phyloP scores from a whole-genome alignment of 2,797 vertebrate species.

The Halcyon leucocephala region DNA sequence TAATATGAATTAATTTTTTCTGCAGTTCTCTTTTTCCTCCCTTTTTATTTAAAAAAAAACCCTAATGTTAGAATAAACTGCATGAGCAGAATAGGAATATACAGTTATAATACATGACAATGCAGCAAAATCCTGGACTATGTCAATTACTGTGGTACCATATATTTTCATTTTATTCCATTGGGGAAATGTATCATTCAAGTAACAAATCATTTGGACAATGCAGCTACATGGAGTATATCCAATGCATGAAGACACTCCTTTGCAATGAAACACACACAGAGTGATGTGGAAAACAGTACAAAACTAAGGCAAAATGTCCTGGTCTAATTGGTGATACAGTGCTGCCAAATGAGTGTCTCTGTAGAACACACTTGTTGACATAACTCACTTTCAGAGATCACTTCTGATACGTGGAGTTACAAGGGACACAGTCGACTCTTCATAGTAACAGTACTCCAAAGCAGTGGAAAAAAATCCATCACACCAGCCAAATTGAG shows the following conservation, averaged over 20 bases:
- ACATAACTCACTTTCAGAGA: background rate
- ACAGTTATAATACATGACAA: slow-evolving; percentile 34
- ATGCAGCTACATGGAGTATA: background rate
- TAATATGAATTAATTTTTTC: background rate
- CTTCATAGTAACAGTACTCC: background rate
- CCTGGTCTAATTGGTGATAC: slow-evolving; percentile 21
- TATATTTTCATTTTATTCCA: slow-evolving; percentile 55
- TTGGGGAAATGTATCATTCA: slow-evolving; percentile 10
- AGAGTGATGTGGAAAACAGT: background rate
- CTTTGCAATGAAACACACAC: background rate
- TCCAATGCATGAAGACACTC: background rate
- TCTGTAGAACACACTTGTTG: background rate
- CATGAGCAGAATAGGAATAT: background rate
- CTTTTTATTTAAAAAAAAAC: background rate
- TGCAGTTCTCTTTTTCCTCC: background rate
- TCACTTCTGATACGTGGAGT: background rate
- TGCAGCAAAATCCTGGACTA: slow-evolving; percentile 36
- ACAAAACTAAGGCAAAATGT: slow-evolving; percentile 16
- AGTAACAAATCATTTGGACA: slow-evolving; percentile 49
- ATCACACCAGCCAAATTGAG: background rate
- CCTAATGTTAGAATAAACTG: background rate
- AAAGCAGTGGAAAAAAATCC: background rate
- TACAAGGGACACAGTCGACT: background rate
- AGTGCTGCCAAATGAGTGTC: background rate
- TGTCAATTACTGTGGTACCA: background rate